phyloP scores from a whole-genome alignment of 2,888 invertebrate genomes.

The Adelognathus sp. region DNA sequence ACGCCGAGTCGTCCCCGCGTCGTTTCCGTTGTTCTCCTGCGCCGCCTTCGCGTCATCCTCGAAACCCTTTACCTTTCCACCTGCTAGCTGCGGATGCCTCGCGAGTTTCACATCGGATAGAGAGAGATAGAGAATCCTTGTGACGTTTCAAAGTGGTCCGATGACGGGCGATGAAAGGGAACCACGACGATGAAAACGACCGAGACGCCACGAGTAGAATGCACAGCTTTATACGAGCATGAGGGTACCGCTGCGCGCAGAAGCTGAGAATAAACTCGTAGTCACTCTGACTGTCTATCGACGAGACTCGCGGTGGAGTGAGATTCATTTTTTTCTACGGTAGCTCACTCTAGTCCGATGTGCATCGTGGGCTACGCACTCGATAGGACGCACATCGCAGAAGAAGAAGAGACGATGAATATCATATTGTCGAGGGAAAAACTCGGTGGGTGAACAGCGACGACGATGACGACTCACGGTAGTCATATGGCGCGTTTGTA shows the following conservation, averaged over 20 bases:
- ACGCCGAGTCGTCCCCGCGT: background rate
- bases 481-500: constrained; percentile 24
- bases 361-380: background rate
- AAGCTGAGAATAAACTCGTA: constrained; percentile 9
- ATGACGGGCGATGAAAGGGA: constrained; percentile 53
- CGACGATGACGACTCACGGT: constrained; percentile 6
- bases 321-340: constrained; percentile 41
- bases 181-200: constrained; percentile 15
- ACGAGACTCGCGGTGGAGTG: constrained; percentile 2
- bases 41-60: constrained; percentile 31
- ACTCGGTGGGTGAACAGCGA: background rate
- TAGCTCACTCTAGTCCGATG: constrained; percentile 3
- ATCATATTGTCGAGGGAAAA: constrained; percentile 32
- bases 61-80: constrained; percentile 25
- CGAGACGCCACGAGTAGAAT: background rate
- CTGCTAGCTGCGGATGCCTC: constrained; percentile 49
- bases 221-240: background rate
- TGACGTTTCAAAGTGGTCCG: constrained; percentile 57
- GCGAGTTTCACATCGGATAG: constrained; percentile 49
- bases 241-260: constrained; percentile 10
- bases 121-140: background rate
- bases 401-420: constrained; percentile 9
- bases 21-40: constrained; percentile 30
- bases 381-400: background rate
- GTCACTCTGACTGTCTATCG: constrained; percentile 37